Evolutionary conservation across 2,113 vertebrate species (phyloP).

Genomic region (Meles meles): DNA sequence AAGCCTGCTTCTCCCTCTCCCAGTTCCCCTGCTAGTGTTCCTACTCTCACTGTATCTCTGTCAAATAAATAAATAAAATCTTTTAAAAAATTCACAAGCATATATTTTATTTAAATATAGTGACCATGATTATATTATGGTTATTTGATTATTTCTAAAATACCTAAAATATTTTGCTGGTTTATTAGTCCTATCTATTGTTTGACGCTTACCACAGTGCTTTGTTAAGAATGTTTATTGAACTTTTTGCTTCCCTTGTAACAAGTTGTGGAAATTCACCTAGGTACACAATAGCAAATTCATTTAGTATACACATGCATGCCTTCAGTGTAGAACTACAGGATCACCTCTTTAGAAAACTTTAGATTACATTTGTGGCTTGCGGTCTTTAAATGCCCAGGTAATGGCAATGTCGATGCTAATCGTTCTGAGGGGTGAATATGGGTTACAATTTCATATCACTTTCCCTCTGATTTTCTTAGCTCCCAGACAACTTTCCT

Average conservation of each 20-base stretch:
- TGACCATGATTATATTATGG: not conserved
- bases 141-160: not conserved
- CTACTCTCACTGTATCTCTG: too few species aligned
- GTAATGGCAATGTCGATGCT: not conserved
- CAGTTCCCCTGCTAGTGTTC: too few species aligned
- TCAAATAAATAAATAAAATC: too few species aligned
- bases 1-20: too few species aligned
- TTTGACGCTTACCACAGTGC: not conserved
- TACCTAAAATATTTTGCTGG: not conserved
- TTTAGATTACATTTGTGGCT: not conserved
- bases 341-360: not conserved
- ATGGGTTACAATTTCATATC: not conserved
- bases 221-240: not conserved
- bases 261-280: not conserved
- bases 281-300: not conserved
- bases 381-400: not conserved
- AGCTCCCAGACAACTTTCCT: not conserved
- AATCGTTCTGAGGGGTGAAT: not conserved
- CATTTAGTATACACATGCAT: not conserved
- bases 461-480: not conserved
- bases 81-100: not conserved
- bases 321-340: not conserved
- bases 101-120: not conserved
- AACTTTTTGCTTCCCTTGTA: not conserved
- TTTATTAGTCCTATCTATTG: not conserved